A percentile compares a stretch with the other conserved stretches of the same genome.
Conservation (phyloP, 2,113 vertebrate genomes). For the Pseudopipra pipra region DNA sequence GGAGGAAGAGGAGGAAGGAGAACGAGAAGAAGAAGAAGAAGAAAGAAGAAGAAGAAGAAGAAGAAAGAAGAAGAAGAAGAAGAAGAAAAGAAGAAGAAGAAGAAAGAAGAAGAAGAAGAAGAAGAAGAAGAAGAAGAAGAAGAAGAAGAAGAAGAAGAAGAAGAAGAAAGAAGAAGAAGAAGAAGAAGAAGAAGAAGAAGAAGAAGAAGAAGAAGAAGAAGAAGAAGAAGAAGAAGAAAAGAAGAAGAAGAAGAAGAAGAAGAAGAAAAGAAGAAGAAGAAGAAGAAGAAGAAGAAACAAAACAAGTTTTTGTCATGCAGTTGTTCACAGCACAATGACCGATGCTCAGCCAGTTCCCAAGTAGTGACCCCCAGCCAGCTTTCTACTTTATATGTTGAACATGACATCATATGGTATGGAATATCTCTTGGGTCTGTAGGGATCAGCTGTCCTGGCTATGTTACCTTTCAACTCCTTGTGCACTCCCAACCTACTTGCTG, state of each 20-base stretch:
- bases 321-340: background rate
- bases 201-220: too few species aligned
- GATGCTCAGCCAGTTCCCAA: background rate
- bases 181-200: background rate
- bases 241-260: background rate
- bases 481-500: background rate
- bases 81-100: too few species aligned
- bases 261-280: background rate
- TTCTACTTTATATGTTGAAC: background rate
- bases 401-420: background rate
- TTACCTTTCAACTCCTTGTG: background rate
- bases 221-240: background rate
- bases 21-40: background rate
- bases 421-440: background rate
- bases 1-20: background rate
- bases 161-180: background rate
- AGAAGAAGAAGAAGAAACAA: background rate
- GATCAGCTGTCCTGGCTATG: background rate
- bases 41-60: background rate
- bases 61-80: too few species aligned
- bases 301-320: background rate
- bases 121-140: too few species aligned
- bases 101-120: too few species aligned
- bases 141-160: too few species aligned
- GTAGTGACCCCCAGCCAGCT: background rate